phyloP scores from a whole-genome alignment of 2,113 vertebrate species.

The rat (Rattus norvegicus) region DNA sequence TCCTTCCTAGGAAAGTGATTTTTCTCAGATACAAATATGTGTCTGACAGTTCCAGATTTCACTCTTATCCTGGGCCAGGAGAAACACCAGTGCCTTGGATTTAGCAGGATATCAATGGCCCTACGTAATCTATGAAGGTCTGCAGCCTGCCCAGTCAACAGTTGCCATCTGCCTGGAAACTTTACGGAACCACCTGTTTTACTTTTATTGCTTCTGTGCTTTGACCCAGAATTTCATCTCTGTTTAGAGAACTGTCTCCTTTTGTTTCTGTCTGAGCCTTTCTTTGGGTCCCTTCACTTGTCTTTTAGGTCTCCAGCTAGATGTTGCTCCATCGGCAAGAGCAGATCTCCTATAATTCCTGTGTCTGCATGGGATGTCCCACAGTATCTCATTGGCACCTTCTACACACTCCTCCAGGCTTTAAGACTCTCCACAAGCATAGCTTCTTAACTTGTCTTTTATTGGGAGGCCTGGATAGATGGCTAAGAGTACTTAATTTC shows the following conservation, averaged over 20 bases:
- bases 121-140: rapidly evolving
- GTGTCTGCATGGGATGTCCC: not conserved
- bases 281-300: not conserved
- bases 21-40: slow-evolving; percentile 11
- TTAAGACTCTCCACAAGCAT: rapidly evolving
- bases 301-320: not conserved
- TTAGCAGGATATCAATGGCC: not conserved
- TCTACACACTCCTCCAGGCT: no score
- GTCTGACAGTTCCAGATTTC: not conserved
- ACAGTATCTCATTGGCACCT: not conserved
- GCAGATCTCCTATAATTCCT: not conserved
- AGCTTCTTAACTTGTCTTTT: not conserved
- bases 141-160: not conserved
- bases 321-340: not conserved
- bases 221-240: not conserved
- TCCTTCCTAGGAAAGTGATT: not conserved
- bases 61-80: not conserved
- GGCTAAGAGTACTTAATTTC: not conserved
- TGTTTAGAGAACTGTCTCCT: not conserved
- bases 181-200: not conserved
- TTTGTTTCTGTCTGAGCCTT: not conserved
- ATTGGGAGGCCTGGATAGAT: not conserved
- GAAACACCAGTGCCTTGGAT: not conserved
- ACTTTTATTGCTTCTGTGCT: not conserved
- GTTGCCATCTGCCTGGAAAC: not conserved